Base-by-base conservation (phyloP, 2,888 invertebrate species). In the Clunio marinus region DNA sequence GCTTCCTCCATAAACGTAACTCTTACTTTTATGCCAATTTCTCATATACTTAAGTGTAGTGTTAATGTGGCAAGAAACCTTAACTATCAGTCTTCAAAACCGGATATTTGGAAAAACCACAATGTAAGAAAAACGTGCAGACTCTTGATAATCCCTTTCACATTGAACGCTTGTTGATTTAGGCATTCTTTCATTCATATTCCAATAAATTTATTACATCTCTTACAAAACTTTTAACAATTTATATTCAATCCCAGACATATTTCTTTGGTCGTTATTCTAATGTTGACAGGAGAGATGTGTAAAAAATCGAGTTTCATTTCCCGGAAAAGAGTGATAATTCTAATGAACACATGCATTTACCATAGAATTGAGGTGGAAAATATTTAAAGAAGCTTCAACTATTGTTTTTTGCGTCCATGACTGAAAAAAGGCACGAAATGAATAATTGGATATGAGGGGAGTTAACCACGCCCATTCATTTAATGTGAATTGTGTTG, bases 41-140 rank as follows among this genome's bases (percentile, higher is more conserved):
- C 25, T n/a, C 7, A 8, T 37, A 22, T 59, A 59, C 37, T 15
- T 22, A 24, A 27, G 35, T 22, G n/a, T n/a, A n/a, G n/a, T n/a
- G n/a, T n/a, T n/a, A n/a, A n/a, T n/a, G n/a, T n/a, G n/a, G n/a
- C n/a, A n/a, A n/a, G n/a, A n/a, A n/a, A n/a, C n/a, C n/a, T n/a
- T n/a, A n/a, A n/a, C n/a, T n/a, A n/a, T n/a, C n/a, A n/a, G n/a
- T n/a, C n/a, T n/a, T n/a, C n/a, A n/a, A n/a, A n/a, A n/a, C 63
- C 63, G 63, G 63, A 63, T 46, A 63, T 46, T 46, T 8, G 63
- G 63, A 45, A 63, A 63, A 63, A 37, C 63, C 63, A n/a, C 10
- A 20, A n/a, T 41, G 46, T 25, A 35, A 32, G 63, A 46, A 63
- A n/a, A 63, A 63, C 27, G 27, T 63, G 63, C 45, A 45, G n/a